Base-by-base conservation (phyloP, 2,888 invertebrate species). In the Sipha maydis region DNA sequence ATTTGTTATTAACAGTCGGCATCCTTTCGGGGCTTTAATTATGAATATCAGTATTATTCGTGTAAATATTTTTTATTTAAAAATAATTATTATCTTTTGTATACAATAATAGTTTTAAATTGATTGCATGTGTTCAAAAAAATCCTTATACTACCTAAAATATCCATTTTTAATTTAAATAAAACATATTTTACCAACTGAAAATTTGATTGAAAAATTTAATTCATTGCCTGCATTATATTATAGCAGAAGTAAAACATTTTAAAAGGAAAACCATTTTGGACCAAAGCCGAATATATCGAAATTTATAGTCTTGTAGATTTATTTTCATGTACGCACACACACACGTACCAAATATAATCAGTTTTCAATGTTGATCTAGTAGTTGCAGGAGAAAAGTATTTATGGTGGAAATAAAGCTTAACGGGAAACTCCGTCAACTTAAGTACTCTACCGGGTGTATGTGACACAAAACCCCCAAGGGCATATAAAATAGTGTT, bases 251-350 rank as follows among this genome's bases (percentile, higher is more conserved):
- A 78, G 31, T 78, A 69, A 79, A 86, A 67, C 71, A 79, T 79
- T 73, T 69, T 56, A 14, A 86, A 85, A 54, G n/a, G n/a, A 78
- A 79, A 86, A 54, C 78, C 54, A n/a, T 79, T 85, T 79, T 79
- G 85, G 85, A 86, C 54, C 79, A 3, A 38, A 79, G 79, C 85
- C 85, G 38, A 73, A 21, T 21, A 61, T 21, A 17, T 48, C 19
- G 9, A 38, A 71, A 86, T 86, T 86, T 86, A 86, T 86, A 7
- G 71, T 31, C 48, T n/a, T 31, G 31, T 85, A 79, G 54, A 85
- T 78, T 61, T 19, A n/a, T 54, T 83, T 83, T 73, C 56, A 28
- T 21, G 54, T 56, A 19, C 25, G 8, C n/a, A 19, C 28, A 78
- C 28, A 56, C 78, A 38, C 34, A 21, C 11, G 84, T 19, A 8